These are phyloP conservation scores for Cydia strobilella DNA, from an alignment of 1,140 invertebrate genomes.

Conservation along the genomic window DNA sequence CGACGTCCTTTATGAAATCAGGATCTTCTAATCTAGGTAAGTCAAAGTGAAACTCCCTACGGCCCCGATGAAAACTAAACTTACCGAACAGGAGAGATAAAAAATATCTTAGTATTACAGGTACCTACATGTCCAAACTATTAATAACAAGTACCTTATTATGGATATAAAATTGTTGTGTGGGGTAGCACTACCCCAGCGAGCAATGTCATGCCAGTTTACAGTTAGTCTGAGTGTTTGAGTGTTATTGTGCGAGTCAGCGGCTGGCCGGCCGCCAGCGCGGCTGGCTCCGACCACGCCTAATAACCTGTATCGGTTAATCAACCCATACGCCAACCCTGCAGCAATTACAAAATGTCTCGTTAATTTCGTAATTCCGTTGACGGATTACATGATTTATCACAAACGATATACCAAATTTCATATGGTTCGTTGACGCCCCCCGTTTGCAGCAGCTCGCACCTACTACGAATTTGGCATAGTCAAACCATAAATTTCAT, in stretches of 20 bases:
- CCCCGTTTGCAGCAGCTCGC: not conserved
- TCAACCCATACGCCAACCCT: conserved; percentile 66
- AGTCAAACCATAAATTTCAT: not conserved
- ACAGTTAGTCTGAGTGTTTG: not conserved
- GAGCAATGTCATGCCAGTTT: not conserved
- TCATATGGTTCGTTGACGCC: not conserved
- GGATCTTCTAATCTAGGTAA: too few species aligned
- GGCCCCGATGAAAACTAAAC: not conserved
- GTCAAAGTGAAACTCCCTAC: too few species aligned
- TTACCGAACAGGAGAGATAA: not conserved
- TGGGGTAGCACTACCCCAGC: too few species aligned
- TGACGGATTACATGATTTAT: conserved; percentile 21
- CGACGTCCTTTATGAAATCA: too few species aligned
- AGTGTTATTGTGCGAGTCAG: conserved; percentile 50
- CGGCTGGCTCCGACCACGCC: conserved; percentile 67
- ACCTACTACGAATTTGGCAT: not conserved
- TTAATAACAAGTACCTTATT: not conserved
- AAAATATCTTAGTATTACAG: not conserved
- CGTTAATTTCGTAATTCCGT: conserved; percentile 29
- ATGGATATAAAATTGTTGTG: not conserved
- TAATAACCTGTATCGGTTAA: conserved; percentile 72
- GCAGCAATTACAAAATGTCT: conserved; percentile 49
- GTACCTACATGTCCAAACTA: not conserved
- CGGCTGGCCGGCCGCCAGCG: conserved; percentile 52
- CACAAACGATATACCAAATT: not conserved